Base-by-base conservation (phyloP, 2,888 invertebrate species). In the Drosophila ezoana region DNA sequence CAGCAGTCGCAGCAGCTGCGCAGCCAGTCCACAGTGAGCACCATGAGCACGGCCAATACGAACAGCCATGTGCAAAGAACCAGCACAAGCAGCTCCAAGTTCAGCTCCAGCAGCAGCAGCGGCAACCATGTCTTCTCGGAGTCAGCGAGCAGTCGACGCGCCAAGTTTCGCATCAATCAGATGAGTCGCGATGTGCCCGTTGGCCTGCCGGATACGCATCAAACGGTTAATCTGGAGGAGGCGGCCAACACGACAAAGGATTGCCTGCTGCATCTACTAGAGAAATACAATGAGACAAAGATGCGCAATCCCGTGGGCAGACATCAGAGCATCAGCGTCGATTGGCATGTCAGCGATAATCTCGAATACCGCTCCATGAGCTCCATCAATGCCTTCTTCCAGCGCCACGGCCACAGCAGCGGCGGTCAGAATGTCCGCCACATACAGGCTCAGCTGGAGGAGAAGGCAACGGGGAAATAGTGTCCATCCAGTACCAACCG, bases 371-470 rank as follows among this genome's bases (percentile, higher is more conserved):
- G 94, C 81, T 95, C 96, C 9, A 96, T 97, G 93, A 96, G 95
- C 79, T 96, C 96, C 60, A 93, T 96, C 45, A 96, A 96, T 79
- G 95, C 95, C 60, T 96, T 96, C 93, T 96, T 96, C 91, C 95
- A 96, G 92, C 92, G 94, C 71, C 94, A 94, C 90, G 93, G 94
- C 52, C 89, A 88, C 32, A 86, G 76, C 48, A 79, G 76, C 13
- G 82, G 82, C 0, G 91, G 92, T 0, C 81, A 85, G 51, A 88
- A 90, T 58, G 91, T 92, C 0, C 90, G 81, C 64, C 90, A 92
- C 35, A 79, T 92, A 40, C 91, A 91, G 76, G 91, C 91, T 2
- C 91, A 92, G 72, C 79, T 92, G 54, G 91, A 92, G 77, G 88
- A 89, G 66, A 91, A 91, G 79, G 77, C 88, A 18, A 68, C 88